Base-by-base conservation (phyloP, 2,113 vertebrate species). In the Thunnus thynnus region DNA sequence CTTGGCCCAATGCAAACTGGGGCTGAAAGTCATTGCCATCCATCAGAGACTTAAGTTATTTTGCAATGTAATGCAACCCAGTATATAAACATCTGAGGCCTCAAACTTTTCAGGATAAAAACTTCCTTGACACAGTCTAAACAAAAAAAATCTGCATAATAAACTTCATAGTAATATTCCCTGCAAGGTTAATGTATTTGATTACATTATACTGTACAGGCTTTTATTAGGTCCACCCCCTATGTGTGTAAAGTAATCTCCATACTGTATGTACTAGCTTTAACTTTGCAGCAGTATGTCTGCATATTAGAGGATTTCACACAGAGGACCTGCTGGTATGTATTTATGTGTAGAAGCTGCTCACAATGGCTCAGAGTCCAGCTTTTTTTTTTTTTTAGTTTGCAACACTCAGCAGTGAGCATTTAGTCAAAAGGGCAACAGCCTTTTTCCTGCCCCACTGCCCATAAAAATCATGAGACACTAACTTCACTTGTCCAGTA, bases 391-490 rank as follows among this genome's bases (percentile, higher is more conserved):
- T 36, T 25, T 67, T 32, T 69, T 11, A 16, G 14, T 55, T 25
- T 61, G 63, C 55, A 52, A 5, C 32, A 11, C 55, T 62, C 69
- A 57, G 75, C 69, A 11, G 56, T 46, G 30, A 74, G 46, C 30
- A 18, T 69, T 74, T 51, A 22, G 54, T 76, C 14, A 50, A 55
- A 76, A 60, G 60, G 58, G 12, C 61, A 61, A 12, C 14, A 3
- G 25, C 46, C 32, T 48, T 17, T 61, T 50, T 3, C 3, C 36
- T 27, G 20, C 27, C 25, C 14, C 5, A 0, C 47, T 9, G 18
- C 5, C 20, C 55, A 62, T 68, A 27, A 56, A 67, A 30, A 27
- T 20, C 25, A 11, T 6, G 25, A 61, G 17, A 36, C 73, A 60
- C 27, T 14, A 18, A 60, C 56, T 13, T 7, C 1, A 5, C 56